These are phyloP conservation scores for Macquaria ambigua DNA, from an alignment of 2,113 vertebrate genomes.

Conservation along the genomic window DNA sequence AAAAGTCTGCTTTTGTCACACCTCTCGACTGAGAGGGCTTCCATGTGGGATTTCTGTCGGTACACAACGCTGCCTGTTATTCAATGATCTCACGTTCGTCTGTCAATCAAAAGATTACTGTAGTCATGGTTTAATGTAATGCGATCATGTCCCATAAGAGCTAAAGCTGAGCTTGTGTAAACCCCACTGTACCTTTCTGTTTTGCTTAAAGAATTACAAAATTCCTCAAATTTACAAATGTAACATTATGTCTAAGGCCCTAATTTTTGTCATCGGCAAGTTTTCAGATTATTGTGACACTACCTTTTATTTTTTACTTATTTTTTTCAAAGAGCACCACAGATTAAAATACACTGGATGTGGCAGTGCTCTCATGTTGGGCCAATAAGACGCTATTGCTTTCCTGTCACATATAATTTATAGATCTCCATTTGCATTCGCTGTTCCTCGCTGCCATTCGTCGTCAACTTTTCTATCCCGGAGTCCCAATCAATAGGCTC, in stretches of 20 bases:
- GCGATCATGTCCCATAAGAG: constrained; percentile 58
- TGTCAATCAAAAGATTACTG: constrained; percentile 71
- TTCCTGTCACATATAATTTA: constrained; percentile 97
- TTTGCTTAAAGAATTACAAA: constrained; percentile 34
- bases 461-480: constrained; percentile 87
- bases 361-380: constrained; percentile 89
- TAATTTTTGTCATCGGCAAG: neutral
- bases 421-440: constrained; percentile 94
- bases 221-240: constrained; percentile 23
- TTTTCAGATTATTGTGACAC: constrained; percentile 39
- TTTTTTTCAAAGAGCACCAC: constrained; percentile 79
- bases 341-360: constrained; percentile 91
- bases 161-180: constrained; percentile 40
- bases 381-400: constrained; percentile 93
- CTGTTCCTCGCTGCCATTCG: constrained; percentile 87
- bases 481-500: constrained; percentile 90
- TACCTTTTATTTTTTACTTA: constrained; percentile 61
- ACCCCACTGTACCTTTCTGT: constrained; percentile 32
- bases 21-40: constrained; percentile 28
- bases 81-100: constrained; percentile 58
- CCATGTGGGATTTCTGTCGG: constrained; percentile 47
- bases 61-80: constrained; percentile 57
- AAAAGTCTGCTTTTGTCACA: constrained; percentile 64
- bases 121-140: constrained; percentile 64
- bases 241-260: constrained; percentile 6